A percentile compares a stretch with the other conserved stretches of the same genome.
phyloP scores from a whole-genome alignment of 2,888 invertebrate genomes.

The Oconnorella tubifera region DNA sequence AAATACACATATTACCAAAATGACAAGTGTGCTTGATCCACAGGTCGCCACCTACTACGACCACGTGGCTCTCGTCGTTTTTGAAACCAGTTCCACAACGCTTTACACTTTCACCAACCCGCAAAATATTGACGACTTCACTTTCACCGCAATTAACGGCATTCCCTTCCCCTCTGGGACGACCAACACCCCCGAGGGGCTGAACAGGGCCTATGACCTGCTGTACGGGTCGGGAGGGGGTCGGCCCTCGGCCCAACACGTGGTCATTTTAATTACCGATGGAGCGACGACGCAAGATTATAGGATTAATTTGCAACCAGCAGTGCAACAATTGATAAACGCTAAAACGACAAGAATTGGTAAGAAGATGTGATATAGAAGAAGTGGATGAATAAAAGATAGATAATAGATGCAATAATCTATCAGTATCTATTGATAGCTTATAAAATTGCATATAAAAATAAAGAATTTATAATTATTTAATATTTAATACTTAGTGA shows the following conservation, averaged over 20 bases:
- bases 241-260: slow-evolving; percentile 9
- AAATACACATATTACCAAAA: too few relatives aligned
- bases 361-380: slow-evolving; percentile 10
- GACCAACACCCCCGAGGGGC: slow-evolving; percentile 24
- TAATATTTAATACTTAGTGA: too few relatives aligned
- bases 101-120: slow-evolving; percentile 17
- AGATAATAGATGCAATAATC: too few relatives aligned
- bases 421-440: too few relatives aligned
- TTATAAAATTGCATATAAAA: background rate
- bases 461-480: too few relatives aligned
- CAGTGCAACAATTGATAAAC: background rate
- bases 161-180: slow-evolving; percentile 9
- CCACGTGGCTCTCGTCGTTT: slow-evolving; percentile 22
- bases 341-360: slow-evolving; percentile 12
- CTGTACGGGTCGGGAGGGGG: slow-evolving; percentile 18
- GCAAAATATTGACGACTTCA: slow-evolving; percentile 12
- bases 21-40: too few relatives aligned
- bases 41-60: slow-evolving; percentile 19
- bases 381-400: too few relatives aligned
- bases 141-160: slow-evolving; percentile 10
- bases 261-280: slow-evolving; percentile 21
- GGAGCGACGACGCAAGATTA: slow-evolving; percentile 20
- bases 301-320: background rate
- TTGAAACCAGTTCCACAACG: slow-evolving; percentile 17
- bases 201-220: slow-evolving; percentile 13